Evolutionary conservation across 1,140 invertebrate species (phyloP).

Genomic region (Drosophila virilis): DNA sequence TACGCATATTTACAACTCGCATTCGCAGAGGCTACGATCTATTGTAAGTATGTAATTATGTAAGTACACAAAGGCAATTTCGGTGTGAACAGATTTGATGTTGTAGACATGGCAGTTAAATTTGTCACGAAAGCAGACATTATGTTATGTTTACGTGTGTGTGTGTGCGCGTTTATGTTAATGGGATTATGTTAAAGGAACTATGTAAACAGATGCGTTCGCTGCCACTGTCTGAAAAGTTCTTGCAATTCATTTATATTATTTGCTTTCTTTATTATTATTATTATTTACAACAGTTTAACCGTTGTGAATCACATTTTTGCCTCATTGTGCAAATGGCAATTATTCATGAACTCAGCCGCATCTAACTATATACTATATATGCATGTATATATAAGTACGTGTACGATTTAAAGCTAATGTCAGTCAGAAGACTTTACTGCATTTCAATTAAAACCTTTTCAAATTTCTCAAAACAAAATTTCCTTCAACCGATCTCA

Average conservation of each 20-base stretch:
- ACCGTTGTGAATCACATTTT: conserved; percentile 48
- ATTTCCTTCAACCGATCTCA: conserved; percentile 30
- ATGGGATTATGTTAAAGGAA: conserved; percentile 6
- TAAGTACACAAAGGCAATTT: conserved; percentile 26
- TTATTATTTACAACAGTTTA: conserved; percentile 48
- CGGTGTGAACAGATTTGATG: conserved; percentile 1
- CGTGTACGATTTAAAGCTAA: conserved; percentile 59
- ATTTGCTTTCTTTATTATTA: conserved; percentile 6
- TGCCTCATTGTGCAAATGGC: conserved; percentile 29
- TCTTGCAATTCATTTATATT: conserved; percentile 5
- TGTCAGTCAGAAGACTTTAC: conserved; percentile 51
- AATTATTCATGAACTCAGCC: conserved; percentile 9
- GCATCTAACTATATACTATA: conserved; percentile 7
- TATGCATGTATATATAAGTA: conserved; percentile 10
- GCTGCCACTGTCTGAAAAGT: conserved; percentile 3
- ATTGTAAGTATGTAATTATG: conserved; percentile 1
- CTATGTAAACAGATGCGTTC: conserved; percentile 21
- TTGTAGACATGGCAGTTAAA: conserved; percentile 33
- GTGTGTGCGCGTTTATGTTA: background rate
- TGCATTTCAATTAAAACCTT: conserved; percentile 14
- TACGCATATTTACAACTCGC: conserved; percentile 53
- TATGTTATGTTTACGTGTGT: conserved; percentile 2
- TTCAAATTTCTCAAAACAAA: conserved; percentile 6
- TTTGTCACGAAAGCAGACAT: conserved; percentile 22
- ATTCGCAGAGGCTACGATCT: conserved; percentile 2